Evolutionary conservation across 2,888 invertebrate species (phyloP), one percentile per base, ranked within the genome.

Genomic region (Abrostola triplasia): DNA sequence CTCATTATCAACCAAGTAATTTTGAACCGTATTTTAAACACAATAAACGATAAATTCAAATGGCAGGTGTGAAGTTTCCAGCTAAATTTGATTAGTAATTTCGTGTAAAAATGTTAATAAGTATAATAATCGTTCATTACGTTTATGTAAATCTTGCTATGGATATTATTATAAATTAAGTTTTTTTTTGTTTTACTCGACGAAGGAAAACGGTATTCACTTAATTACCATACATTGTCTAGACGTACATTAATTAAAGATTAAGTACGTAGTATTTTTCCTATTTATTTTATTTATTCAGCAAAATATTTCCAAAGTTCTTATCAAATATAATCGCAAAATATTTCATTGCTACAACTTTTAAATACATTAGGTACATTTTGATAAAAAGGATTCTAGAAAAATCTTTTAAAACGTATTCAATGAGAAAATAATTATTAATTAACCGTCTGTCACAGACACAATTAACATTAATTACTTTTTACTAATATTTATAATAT

Each of bases 21-120:
- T 80, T 71, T 80, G 35, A 66, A 81, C 82, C 69, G 71, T 84
- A 84, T 58, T 60, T 55, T 40, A 5, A 12, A 11, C 24, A 0
- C 0, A 0, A 53, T 61, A 67, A 70, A 56, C 47, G 42, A 48
- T 42, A 59, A 36, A 52, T 56, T 61, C 24, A 47, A 7, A 1
- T 12, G 36, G 6, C 37, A 57, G 0, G 10, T 41, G n/a, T 9
- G 5, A 13, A 7, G 12, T 36, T 36, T 8, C 13, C 36, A 42
- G 10, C 5, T 6, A 10, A 24, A 40, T 11, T 24, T 56, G 36
- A 49, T 36, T 36, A 49, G 5, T 1, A 24, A 49, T 49, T n/a
- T 6, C 11, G 12, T 13, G 13, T 24, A 47, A 8, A 5, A 36
- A 1, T 5, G 35, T 12, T 42, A 54, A 36, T 42, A 5, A 36